Percentiles rank a stretch among this genome's conserved stretches.
Evolutionary conservation across 1,140 invertebrate genomes (phyloP).

Genomic region (Campodea augens): DNA sequence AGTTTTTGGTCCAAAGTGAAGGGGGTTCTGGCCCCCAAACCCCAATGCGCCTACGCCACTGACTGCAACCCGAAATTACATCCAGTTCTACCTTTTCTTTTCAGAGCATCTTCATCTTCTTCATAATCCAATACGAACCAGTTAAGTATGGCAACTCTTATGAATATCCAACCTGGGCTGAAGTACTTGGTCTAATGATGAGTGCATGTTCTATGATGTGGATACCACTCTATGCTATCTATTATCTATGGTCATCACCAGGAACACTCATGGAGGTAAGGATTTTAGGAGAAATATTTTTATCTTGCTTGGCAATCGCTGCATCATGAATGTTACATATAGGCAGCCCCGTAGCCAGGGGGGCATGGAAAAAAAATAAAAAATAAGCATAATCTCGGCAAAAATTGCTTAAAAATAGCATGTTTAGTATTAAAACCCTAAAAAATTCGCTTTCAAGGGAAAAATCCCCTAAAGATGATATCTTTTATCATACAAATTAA

Average conservation of each 20-base stretch:
- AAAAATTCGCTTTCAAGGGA: too few relatives aligned
- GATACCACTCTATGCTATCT: constrained; percentile 44
- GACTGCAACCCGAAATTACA: not conserved
- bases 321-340: too few relatives aligned
- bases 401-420: too few relatives aligned
- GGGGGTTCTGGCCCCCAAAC: not conserved
- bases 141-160: constrained; percentile 42
- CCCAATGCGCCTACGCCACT: not conserved
- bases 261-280: constrained; percentile 32
- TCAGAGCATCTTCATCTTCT: constrained; percentile 50
- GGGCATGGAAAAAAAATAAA: too few relatives aligned
- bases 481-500: too few relatives aligned
- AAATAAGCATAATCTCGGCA: too few relatives aligned
- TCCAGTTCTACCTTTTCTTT: not conserved
- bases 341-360: too few relatives aligned
- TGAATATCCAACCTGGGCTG: constrained; percentile 51
- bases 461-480: too few relatives aligned
- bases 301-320: too few relatives aligned
- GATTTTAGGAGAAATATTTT: constrained; percentile 3
- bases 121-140: constrained; percentile 40
- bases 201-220: constrained; percentile 54
- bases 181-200: constrained; percentile 45
- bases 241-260: constrained; percentile 28
- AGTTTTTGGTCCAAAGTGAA: not conserved
- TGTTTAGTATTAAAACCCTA: too few relatives aligned